Conservation (phyloP, 2,113 vertebrate genomes). For the Podocnemis expansa region DNA sequence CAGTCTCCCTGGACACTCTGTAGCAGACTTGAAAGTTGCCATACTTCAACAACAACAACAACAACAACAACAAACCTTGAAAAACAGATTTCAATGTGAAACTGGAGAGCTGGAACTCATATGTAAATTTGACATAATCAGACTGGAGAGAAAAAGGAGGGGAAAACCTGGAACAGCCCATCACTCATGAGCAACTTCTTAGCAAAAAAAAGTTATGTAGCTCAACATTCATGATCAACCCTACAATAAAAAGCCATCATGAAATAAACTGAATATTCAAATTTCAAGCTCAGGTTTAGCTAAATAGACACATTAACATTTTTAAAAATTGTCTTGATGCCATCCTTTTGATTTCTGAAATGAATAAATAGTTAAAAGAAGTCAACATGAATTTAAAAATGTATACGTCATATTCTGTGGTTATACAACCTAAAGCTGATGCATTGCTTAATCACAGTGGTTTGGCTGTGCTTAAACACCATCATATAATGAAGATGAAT, state of each 20-base stretch:
- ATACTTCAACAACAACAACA: too few species aligned
- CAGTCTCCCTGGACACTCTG: too few species aligned
- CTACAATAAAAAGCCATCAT: not conserved
- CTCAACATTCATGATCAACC: not conserved
- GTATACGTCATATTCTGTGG: not conserved
- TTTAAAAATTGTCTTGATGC: not conserved
- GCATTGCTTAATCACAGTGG: not conserved
- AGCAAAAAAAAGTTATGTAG: not conserved
- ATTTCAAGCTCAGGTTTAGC: not conserved
- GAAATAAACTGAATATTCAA: not conserved
- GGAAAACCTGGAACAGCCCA: not conserved
- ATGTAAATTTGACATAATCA: too few species aligned
- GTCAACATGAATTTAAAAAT: rapidly evolving
- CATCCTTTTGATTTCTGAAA: not conserved
- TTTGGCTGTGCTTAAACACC: not conserved
- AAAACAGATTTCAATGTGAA: too few species aligned
- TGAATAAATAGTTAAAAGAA: not conserved
- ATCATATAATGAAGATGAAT: not conserved
- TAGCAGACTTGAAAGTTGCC: too few species aligned
- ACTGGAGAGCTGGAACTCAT: too few species aligned
- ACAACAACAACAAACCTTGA: too few species aligned
- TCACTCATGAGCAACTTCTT: not conserved
- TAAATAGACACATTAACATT: not conserved
- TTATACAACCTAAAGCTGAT: not conserved
- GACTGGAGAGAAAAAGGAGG: not conserved